Percentiles rank a stretch among this genome's conserved stretches.
These are phyloP conservation scores for Phytoseiulus persimilis DNA, from an alignment of 2,888 invertebrate species.

Conservation along the genomic window DNA sequence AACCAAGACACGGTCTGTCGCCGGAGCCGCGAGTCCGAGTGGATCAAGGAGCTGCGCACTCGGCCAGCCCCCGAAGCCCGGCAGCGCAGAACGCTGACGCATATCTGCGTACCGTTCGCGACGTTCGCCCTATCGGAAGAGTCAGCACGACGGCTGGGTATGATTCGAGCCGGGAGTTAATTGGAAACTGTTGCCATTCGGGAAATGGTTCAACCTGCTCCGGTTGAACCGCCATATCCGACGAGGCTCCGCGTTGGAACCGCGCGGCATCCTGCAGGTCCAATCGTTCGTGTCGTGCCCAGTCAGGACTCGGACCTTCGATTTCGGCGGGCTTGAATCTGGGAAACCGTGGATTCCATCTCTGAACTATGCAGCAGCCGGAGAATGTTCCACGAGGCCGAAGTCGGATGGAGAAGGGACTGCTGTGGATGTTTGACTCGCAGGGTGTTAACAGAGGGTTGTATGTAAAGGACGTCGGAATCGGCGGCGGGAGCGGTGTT, in stretches of 20 bases:
- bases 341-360: no score
- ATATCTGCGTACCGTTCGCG: background rate
- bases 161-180: background rate
- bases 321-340: no score
- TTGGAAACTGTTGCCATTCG: background rate
- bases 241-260: background rate
- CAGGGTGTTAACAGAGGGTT: background rate
- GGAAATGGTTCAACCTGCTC: background rate
- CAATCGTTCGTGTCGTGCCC: no score
- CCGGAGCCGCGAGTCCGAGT: background rate
- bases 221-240: background rate
- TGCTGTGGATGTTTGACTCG: background rate
- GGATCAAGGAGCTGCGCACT: background rate
- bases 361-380: no score
- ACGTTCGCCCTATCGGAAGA: background rate
- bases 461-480: background rate
- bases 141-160: background rate
- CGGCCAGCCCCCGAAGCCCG: background rate
- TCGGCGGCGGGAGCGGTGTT: conserved; percentile 12
- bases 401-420: no score
- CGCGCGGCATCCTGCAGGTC: no score
- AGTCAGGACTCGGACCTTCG: no score
- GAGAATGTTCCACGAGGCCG: no score
- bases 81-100: background rate
- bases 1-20: background rate